phyloP scores from a whole-genome alignment of 2,888 invertebrate genomes.

The Rotaria magnacalcarata region DNA sequence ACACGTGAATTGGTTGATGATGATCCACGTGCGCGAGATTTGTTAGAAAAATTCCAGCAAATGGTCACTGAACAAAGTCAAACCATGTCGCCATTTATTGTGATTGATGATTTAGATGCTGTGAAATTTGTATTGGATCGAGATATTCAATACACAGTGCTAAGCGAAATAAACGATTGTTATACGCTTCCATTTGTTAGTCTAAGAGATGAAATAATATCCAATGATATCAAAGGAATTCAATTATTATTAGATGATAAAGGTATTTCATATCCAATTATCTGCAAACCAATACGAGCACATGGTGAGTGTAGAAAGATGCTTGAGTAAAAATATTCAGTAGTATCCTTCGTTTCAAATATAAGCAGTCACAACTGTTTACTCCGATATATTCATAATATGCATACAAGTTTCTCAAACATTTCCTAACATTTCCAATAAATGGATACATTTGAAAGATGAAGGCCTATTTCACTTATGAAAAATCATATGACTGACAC shows the following conservation, averaged over 20 bases:
- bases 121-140: constrained; percentile 73
- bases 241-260: not conserved
- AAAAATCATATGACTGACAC: too few species aligned
- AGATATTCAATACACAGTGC: constrained; percentile 64
- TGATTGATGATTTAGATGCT: constrained; percentile 78
- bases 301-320: not conserved
- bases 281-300: constrained; percentile 5
- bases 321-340: too few species aligned
- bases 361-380: too few species aligned
- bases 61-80: not conserved
- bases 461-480: too few species aligned
- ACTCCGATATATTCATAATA: too few species aligned
- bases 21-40: not conserved
- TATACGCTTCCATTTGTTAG: not conserved
- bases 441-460: too few species aligned
- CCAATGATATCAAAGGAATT: not conserved
- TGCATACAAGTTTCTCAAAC: too few species aligned
- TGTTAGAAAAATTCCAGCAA: not conserved
- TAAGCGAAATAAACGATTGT: constrained; percentile 13
- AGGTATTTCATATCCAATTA: not conserved
- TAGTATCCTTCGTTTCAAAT: too few species aligned
- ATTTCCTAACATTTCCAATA: too few species aligned
- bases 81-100: constrained; percentile 55
- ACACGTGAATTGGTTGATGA: not conserved
- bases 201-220: not conserved